Base-by-base conservation (phyloP, 2,797 vertebrate genomes). In the Pseudomugil gertrudae region DNA sequence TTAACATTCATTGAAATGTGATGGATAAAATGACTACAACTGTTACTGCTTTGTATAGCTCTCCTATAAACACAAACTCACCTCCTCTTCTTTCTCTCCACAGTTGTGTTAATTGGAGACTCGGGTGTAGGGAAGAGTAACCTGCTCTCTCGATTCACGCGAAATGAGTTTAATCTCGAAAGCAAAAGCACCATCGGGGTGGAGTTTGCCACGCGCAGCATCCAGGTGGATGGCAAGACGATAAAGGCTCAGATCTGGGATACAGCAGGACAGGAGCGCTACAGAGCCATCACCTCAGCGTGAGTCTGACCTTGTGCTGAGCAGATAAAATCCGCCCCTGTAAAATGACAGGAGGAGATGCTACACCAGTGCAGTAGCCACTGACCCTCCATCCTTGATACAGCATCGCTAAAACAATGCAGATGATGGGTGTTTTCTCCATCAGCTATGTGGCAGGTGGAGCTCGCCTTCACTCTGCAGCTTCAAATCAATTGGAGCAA, bases 191-290 rank as follows among this genome's bases (percentile, higher is more conserved):
- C 97, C 78, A 98, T 98, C 4, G 97, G 97, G 0, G 97, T 98
- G 92, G 97, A 98, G 86, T 98, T 98, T 2, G 97, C 97, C 78
- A 99, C 97, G 3, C 94, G 97, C 78, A 98, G 97, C 93, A 99
- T 99, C 85, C 97, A 99, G 86, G 97, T 99, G 89, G 97, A 98
- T 3, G 93, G 96, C 77, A 99, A 99, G 94, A 98, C 96, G 55
- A 97, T 99, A 93, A 99, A 99, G 87, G 97, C 97, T 0, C 97
- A 98, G 95, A 98, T 98, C 92, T 98, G 97, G 97, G 97, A 98
- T 74, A 98, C 97, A 0, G 97, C 97, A 0, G 97, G 97, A 26
- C 97, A 99, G 90, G 97, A 99, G 77, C 95, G 97, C 78, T 98
- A 99, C 93, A 94, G 97, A 0, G 97, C 97, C 93, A 99, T 99